Evolutionary conservation across 2,888 invertebrate genomes (phyloP), one percentile per base, ranked within the genome.

Genomic region (Netelia fuscicornis): DNA sequence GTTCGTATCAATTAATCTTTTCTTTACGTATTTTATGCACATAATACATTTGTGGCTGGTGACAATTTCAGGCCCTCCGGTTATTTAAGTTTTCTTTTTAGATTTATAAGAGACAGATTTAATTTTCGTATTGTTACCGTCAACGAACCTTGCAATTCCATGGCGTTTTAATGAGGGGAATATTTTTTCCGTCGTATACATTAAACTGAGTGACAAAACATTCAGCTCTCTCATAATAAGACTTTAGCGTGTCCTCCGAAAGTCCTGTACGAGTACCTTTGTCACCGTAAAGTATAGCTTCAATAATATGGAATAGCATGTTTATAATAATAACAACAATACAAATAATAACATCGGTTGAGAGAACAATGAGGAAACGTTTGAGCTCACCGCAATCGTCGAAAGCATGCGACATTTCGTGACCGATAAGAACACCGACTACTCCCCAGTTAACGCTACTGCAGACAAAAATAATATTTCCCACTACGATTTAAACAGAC

Each of bases 181-280:
- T 56, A 0, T 72, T 78, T 44, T 67, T 82, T 17, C 70, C 79
- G 17, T 74, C 83, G 13, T 86, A 86, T n/a, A 68, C 72, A 9
- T 85, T 79, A 42, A 84, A 87, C 65, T 87, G 87, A 25, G 83
- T 71, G 60, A 70, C 30, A 30, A 87, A 87, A 54, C 87, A 87
- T 60, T 86, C 81, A 37, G 86, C 83, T 70, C 81, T 74, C 44
- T 85, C 65, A 48, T 76, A 85, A 81, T 84, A 87, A 44, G 54
- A 81, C 37, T 87, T 78, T n/a, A 85, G 62, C 52, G 86, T 78
- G n/a, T 56, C 13, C 37, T 75, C 30, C 3, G 84, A 71, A 10
- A 86, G 54, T 54, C 58, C 9, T 0, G 81, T 68, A 11, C 17
- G 9, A 13, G 58, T 80, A 0, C 65, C 81, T 2, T 75, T 37